Base-by-base conservation (phyloP, 2,888 invertebrate genomes). In the Lysandra coridon region DNA sequence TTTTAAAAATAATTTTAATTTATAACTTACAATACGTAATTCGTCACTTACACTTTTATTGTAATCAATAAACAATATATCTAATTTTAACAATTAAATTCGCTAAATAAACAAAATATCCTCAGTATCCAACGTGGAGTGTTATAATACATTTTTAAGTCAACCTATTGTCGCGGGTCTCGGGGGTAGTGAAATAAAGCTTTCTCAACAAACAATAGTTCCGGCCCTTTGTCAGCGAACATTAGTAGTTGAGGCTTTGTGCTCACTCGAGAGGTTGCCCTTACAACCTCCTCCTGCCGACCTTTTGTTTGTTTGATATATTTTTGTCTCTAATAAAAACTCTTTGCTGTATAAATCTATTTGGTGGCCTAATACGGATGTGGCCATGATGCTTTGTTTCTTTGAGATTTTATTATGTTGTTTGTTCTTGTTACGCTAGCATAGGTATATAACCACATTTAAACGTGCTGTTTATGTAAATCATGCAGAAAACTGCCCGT, bases 131-230 rank as follows among this genome's bases (percentile, higher is more conserved):
- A 88, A 88, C 89, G 88, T 87, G 83, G 82, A 86, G 86, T 87
- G 85, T 89, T 89, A 92, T 92, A 91, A 92, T 92, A 92, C 90
- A 92, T 93, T 93, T 94, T 93, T 92, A 94, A 94, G 94, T 94
- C 92, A 93, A 93, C 93, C 94, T 94, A 94, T 94, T 94, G 94
- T 94, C 90, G 90, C 88, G 85, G 79, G 79, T 80, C 74, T 88
- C 88, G 90, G 92, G 94, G 94, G 94, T 92, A 91, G 91, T 89
- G 87, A 91, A 92, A 94, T 94, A 94, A 94, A 94, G 94, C 94
- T 94, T 94, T 92, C 89, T 91, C 91, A 91, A 92, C 94, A 94
- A 94, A 94, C 94, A 94, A 94, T 94, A 94, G 93, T 94, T 94
- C 94, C 94, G 93, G 94, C 90, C 93, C 91, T 94, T 94, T 94